Conservation (phyloP, 2,113 vertebrate genomes). For the Casuarius casuarius region DNA sequence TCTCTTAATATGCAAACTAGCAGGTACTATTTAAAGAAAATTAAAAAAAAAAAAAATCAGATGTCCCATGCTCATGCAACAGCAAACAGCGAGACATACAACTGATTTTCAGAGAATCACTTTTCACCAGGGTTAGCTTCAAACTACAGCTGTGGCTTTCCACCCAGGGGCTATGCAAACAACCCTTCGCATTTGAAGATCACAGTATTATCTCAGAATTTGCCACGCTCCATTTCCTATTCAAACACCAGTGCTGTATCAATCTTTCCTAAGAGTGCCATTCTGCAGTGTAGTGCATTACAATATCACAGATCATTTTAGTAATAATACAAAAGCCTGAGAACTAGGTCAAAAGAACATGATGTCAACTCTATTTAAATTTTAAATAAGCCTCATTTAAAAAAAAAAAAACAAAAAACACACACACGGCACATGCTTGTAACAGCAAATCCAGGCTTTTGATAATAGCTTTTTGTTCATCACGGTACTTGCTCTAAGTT, state of each 20-base stretch:
- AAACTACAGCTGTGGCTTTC: background rate
- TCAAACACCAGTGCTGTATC: slow-evolving; percentile 29
- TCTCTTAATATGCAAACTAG: background rate
- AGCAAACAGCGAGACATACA: background rate
- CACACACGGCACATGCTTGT: background rate
- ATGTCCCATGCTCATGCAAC: background rate
- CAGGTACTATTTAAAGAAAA: background rate
- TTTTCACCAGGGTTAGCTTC: background rate
- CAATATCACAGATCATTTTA: slow-evolving; percentile 11
- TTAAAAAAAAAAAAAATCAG: no score
- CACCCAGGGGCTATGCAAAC: background rate
- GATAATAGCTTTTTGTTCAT: background rate
- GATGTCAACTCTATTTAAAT: slow-evolving; percentile 22
- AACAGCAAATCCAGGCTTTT: background rate
- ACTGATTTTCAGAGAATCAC: background rate
- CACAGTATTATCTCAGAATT: background rate
- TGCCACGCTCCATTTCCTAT: slow-evolving; percentile 17
- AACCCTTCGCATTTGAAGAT: background rate
- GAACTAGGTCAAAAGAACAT: slow-evolving; percentile 46
- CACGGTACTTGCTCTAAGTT: background rate
- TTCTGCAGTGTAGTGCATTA: background rate
- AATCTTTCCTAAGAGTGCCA: background rate
- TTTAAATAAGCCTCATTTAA: slow-evolving; percentile 21
- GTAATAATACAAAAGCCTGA: background rate
- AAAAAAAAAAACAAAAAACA: background rate